These are phyloP conservation scores for Actenoides lindsayi DNA, from an alignment of 2,113 vertebrate genomes.

Conservation along the genomic window DNA sequence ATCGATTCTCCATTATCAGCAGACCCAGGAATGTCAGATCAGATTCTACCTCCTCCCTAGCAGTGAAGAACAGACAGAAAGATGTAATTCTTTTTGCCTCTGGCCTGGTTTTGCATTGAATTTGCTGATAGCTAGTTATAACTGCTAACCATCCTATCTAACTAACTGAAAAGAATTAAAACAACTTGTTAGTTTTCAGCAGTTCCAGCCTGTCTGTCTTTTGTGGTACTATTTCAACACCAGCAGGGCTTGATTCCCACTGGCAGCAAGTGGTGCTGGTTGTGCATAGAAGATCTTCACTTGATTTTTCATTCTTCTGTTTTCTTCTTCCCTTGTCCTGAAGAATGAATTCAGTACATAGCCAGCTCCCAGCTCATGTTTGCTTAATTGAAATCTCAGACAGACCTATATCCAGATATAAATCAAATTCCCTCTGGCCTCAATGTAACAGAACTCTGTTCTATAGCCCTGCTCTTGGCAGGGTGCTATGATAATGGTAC, in stretches of 20 bases:
- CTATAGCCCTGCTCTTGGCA: neutral
- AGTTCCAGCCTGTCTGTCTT: neutral
- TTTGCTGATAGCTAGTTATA: neutral
- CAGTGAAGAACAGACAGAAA: neutral
- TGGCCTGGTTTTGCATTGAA: neutral
- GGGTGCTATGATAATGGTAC: neutral
- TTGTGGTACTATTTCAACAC: neutral
- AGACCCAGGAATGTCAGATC: conserved; percentile 79
- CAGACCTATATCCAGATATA: neutral
- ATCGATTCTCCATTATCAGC: conserved; percentile 79
- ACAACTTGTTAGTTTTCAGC: neutral
- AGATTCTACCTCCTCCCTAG: conserved; percentile 76
- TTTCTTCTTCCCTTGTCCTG: neutral
- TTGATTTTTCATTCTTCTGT: neutral
- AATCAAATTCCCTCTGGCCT: neutral
- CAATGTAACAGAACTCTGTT: neutral
- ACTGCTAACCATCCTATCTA: neutral
- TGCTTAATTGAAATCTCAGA: neutral
- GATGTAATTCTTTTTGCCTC: neutral
- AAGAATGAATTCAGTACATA: neutral
- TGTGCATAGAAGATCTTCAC: neutral
- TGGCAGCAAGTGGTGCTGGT: neutral
- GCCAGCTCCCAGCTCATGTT: neutral
- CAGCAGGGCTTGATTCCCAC: neutral
- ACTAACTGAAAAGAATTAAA: neutral